Conservation (phyloP, 2,888 invertebrate species). For the Parascotia fuliginaria region DNA sequence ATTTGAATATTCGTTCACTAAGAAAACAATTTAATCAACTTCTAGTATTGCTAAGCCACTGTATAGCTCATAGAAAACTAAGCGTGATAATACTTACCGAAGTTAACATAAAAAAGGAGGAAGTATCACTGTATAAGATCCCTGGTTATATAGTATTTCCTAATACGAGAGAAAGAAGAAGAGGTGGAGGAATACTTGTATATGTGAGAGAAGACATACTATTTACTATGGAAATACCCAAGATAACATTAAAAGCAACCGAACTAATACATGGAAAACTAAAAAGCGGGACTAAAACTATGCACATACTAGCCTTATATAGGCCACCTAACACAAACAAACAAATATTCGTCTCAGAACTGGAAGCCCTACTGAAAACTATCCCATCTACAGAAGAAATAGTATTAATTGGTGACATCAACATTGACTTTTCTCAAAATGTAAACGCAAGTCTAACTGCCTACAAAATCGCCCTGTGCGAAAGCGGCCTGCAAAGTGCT, state of each 20-base stretch:
- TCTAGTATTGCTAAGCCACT: background rate
- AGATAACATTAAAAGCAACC: background rate
- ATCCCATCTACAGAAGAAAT: background rate
- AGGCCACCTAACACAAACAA: background rate
- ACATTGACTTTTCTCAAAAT: background rate
- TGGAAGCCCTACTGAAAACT: background rate
- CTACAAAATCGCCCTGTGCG: background rate
- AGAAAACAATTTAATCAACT: conserved; percentile 4
- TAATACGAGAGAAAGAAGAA: conserved; percentile 4
- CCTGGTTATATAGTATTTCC: conserved; percentile 2
- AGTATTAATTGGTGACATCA: background rate
- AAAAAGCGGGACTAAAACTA: background rate
- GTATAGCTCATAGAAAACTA: conserved; percentile 1
- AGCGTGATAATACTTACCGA: conserved; percentile 4
- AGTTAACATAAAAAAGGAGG: background rate
- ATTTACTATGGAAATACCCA: background rate
- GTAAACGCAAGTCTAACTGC: background rate
- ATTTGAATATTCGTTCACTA: conserved; percentile 3
- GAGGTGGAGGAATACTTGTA: conserved; percentile 2
- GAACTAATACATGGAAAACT: conserved; percentile 2
- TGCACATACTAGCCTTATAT: background rate
- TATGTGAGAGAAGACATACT: background rate
- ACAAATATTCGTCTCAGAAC: background rate
- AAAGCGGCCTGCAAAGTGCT: background rate
- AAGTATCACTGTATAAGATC: conserved; percentile 3